Evolutionary conservation across 2,113 vertebrate genomes (phyloP), one percentile per base, ranked within the genome.

Genomic region (Nipponia nippon): DNA sequence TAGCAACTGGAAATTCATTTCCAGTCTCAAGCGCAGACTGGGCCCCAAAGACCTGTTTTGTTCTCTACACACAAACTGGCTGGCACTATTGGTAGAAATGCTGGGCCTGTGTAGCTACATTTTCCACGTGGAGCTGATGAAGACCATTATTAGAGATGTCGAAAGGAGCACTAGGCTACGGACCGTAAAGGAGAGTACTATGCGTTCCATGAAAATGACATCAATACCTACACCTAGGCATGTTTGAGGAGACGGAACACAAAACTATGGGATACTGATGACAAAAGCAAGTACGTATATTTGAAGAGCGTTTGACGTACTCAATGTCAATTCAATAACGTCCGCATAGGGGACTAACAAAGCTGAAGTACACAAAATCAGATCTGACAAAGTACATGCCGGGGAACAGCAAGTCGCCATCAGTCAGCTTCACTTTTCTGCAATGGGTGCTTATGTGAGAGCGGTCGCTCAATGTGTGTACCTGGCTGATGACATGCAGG

Each of bases 301-400:
- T 38, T 50, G 32, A 76, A 62, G 26, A 17, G 18, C 1, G 0
- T 38, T 80, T 55, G 56, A 70, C 4, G 11, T 10, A 34, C 10
- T 38, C 19, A 46, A 42, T 53, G 12, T 21, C 30, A 71, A 9
- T 22, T n/a, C 50, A 20, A 0, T 16, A 21, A 49, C 5, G 5
- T 42, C 42, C 34, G 38, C 56, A 20, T 7, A 38, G 19, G 19
- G 11, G 19, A 32, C 22, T 44, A 44, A 44, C 26, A 81, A 65
- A 61, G 50, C 56, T 2, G 0, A 70, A 38, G 38, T 3, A 44
- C 21, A 12, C 34, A 18, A 32, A 63, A 47, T 34, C 34, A 38
- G 36, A 38, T 7, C 50, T 66, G 44, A 76, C 10, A 0, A 70
- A 70, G 16, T 6, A 42, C 17, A 29, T 0, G 1, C 3, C 0